A percentile compares a stretch with the other conserved stretches of the same genome.
These are phyloP conservation scores for Dryoscopus gambensis DNA, from an alignment of 2,113 vertebrate genomes.

Conservation along the genomic window DNA sequence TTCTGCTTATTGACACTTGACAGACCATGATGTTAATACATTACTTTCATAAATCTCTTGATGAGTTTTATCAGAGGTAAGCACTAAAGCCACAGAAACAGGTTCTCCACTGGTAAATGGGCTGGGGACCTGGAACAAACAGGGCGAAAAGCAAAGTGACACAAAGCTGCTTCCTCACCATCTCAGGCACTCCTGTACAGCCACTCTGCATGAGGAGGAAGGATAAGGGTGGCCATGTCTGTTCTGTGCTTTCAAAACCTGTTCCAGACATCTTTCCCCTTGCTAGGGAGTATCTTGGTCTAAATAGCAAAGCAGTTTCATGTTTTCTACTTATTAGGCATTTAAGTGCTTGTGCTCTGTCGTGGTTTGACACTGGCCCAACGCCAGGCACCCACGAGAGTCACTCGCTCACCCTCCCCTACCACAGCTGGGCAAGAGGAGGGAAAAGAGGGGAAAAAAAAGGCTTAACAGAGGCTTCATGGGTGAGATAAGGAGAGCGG, in stretches of 20 bases:
- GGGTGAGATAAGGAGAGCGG: no score
- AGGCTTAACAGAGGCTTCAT: no score
- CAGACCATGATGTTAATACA: not conserved
- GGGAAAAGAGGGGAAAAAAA: no score
- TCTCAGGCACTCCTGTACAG: not conserved
- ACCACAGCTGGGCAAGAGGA: no score
- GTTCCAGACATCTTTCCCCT: not conserved
- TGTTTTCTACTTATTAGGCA: not conserved
- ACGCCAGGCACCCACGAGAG: no score
- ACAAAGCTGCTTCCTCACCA: not conserved
- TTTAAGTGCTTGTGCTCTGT: not conserved
- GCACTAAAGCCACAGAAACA: not conserved
- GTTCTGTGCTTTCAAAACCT: not conserved
- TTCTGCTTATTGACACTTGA: constrained; percentile 56
- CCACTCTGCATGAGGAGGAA: not conserved
- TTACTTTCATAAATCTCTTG: constrained; percentile 4
- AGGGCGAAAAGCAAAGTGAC: not conserved
- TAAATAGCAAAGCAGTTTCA: not conserved
- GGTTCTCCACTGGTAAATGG: not conserved
- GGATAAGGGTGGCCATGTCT: not conserved
- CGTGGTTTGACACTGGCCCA: no score
- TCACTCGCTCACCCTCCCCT: no score
- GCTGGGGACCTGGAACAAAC: not conserved
- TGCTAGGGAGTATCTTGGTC: not conserved
- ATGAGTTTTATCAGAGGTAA: not conserved